Percentiles rank a stretch among this genome's conserved stretches.
These are phyloP conservation scores for Tridacna crocea DNA, from an alignment of 2,888 invertebrate genomes.

Conservation along the genomic window DNA sequence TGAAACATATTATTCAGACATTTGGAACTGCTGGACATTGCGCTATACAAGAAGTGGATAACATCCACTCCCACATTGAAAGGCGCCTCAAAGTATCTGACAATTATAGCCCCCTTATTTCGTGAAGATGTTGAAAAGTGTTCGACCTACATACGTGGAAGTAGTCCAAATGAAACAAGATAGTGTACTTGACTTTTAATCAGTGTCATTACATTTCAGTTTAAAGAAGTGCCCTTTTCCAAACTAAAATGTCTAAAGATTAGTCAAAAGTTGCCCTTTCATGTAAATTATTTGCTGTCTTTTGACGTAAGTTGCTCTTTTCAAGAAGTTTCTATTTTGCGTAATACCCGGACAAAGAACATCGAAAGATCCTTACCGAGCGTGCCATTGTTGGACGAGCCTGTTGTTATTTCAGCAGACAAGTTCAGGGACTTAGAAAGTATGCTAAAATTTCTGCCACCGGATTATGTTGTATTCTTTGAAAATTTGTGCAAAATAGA, in stretches of 20 bases:
- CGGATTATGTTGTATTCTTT: background rate
- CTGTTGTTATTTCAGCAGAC: background rate
- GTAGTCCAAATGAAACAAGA: conserved; percentile 13
- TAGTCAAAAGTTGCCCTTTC: background rate
- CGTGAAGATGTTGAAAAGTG: conserved; percentile 3
- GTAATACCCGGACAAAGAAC: background rate
- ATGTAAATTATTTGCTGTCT: background rate
- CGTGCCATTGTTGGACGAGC: background rate
- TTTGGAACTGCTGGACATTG: conserved; percentile 36
- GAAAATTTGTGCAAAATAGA: background rate
- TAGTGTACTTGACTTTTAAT: conserved; percentile 10
- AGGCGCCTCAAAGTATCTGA: background rate
- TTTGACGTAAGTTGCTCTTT: background rate
- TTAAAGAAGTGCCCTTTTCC: conserved; percentile 11
- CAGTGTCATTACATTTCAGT: background rate
- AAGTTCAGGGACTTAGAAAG: conserved; percentile 12
- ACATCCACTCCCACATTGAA: conserved; percentile 21
- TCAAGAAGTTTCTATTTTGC: background rate
- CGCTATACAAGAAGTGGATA: conserved; percentile 30
- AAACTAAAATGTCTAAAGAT: conserved; percentile 19
- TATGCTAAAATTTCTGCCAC: conserved; percentile 15
- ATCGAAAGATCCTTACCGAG: background rate
- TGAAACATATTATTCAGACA: conserved; percentile 26
- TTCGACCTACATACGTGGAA: background rate
- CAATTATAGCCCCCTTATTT: conserved; percentile 13